phyloP scores from a whole-genome alignment of 2,797 vertebrate species.

The Cirrhinus molitorella region DNA sequence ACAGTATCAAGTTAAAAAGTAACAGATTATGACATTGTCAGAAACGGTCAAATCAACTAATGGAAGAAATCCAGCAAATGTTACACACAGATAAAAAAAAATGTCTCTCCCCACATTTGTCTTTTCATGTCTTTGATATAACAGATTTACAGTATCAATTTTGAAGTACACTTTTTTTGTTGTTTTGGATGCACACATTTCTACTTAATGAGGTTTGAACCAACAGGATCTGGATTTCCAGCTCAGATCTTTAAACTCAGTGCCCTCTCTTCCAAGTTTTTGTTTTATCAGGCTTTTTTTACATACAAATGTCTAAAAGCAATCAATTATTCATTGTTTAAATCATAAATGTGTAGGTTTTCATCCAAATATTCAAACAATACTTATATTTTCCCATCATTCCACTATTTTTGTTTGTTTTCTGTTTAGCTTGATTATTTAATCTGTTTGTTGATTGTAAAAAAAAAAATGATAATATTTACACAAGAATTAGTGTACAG shows the following conservation, averaged over 20 bases:
- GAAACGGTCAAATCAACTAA: slow-evolving; percentile 16
- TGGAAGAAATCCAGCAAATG: neutral
- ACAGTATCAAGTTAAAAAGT: slow-evolving; percentile 28
- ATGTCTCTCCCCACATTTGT: neutral
- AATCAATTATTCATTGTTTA: neutral
- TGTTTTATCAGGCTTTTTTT: neutral
- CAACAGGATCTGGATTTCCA: neutral
- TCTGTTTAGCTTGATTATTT: no score
- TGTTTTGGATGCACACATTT: neutral
- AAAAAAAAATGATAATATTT: no score
- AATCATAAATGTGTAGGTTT: neutral
- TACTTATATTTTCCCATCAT: neutral
- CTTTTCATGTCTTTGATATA: neutral
- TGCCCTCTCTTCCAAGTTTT: neutral
- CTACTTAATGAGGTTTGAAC: neutral
- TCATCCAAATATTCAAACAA: neutral
- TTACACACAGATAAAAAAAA: neutral
- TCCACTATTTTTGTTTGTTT: no score
- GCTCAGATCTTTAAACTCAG: neutral
- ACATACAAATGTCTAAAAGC: neutral
- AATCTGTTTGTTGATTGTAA: no score
- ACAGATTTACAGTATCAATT: neutral
- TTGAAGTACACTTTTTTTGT: neutral
- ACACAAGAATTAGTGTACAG: no score
- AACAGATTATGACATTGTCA: neutral